Evolutionary conservation across 2,113 vertebrate species (phyloP), one percentile per base, ranked within the genome.

Genomic region (Electrona antarctica): DNA sequence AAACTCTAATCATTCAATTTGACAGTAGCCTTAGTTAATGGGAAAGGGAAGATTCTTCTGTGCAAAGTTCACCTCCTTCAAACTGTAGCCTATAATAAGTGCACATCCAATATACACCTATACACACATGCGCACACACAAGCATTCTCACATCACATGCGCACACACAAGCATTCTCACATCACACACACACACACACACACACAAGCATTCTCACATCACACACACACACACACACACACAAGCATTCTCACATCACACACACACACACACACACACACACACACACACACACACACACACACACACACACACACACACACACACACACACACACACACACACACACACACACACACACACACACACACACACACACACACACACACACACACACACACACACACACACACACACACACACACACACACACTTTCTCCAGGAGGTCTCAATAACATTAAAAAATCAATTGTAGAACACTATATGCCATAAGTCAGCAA

Each of bases 61-160:
- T 93, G 92, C 90, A 92, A 92, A 91, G 62, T 73, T 81, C 71
- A 74, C 60, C 73, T 81, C 78, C 75, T 83, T 83, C 79, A 80
- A 77, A 68, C 73, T 80, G 80, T 84, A 74, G 77, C 75, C 73
- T 46, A 61, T 75, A 74, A 13, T 70, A 84, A 89, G 80, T 82
- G 79, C 85, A 89, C 83, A 63, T 68, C 67, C 60, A 51, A 80
- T 59, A 81, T 71, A 66, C 64, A 59, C 61, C 55, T 11, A 73
- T n/a, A 50, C 68, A 64, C 33, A 21, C 21, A 21, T 21, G 21
- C 21, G 21, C 56, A 47, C 63, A 86, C 10, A 64, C 41, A 60
- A 50, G 45, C 54, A 60, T 61, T 64, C 54, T 54, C 74, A 76
- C 13, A 50, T n/a, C n/a, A n/a, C n/a, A n/a, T n/a, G n/a, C n/a